Evolutionary conservation across 2,113 vertebrate species (phyloP).

Genomic region (Pluvianellus socialis): DNA sequence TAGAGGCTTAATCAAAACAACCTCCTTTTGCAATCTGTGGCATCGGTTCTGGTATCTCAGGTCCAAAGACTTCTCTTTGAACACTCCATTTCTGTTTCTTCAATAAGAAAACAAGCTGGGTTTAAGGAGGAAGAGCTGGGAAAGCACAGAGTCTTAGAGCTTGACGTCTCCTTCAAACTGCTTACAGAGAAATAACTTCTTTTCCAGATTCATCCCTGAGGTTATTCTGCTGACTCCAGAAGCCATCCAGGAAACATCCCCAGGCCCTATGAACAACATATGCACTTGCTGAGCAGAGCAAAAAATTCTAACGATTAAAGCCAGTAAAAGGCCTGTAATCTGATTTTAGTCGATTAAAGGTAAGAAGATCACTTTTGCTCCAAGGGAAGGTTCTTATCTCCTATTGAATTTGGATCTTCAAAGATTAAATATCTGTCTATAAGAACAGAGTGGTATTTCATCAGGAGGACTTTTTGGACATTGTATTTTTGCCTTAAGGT

Average conservation of each 20-base stretch:
- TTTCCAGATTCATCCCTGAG: not conserved
- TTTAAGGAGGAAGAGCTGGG: not conserved
- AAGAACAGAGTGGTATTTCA: not conserved
- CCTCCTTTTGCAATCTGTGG: not conserved
- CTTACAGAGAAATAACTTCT: not conserved
- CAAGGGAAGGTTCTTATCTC: not conserved
- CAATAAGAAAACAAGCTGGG: not conserved
- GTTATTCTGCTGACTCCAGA: not conserved
- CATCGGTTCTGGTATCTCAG: not conserved
- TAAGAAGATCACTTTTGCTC: not conserved
- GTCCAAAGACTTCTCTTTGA: not conserved
- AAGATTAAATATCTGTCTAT: not conserved
- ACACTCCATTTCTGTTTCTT: not conserved
- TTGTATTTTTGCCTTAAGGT: not conserved
- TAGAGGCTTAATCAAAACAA: not conserved
- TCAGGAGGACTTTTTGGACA: not conserved
- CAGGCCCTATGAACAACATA: not conserved
- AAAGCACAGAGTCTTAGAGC: not conserved
- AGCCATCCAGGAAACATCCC: not conserved
- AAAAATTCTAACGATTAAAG: not conserved
- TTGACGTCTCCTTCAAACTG: not conserved
- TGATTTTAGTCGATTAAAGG: not conserved
- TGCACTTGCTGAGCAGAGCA: not conserved
- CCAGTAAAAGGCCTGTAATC: not conserved
- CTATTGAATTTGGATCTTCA: not conserved